A percentile compares a stretch with the other conserved stretches of the same genome.
Evolutionary conservation across 2,888 invertebrate species (phyloP).

Genomic region (Chouioia cunea): DNA sequence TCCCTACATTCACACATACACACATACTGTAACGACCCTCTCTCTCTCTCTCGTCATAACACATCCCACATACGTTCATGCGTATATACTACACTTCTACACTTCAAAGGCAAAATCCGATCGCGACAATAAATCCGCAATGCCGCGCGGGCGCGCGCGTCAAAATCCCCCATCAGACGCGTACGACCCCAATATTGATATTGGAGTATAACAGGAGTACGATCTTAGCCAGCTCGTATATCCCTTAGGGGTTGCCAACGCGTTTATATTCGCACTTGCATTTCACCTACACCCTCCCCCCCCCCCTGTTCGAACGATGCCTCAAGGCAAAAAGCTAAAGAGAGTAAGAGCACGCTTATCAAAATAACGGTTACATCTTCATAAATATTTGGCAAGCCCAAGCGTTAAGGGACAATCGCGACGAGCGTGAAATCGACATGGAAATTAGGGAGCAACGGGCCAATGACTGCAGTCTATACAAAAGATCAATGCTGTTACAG

Average conservation of each 20-base stretch:
- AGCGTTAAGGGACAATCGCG: constrained; percentile 43
- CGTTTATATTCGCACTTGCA: constrained; percentile 67
- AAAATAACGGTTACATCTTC: constrained; percentile 68
- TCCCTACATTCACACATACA: background rate
- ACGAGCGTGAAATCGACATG: constrained; percentile 66
- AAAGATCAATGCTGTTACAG: no score
- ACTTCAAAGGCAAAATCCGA: constrained; percentile 39
- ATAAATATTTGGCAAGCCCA: constrained; percentile 65
- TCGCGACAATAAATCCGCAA: constrained; percentile 40
- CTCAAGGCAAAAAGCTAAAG: constrained; percentile 15
- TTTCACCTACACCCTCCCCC: constrained; percentile 44
- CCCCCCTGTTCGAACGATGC: background rate
- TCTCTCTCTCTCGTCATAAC: constrained; percentile 1
- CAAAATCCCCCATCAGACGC: constrained; percentile 34
- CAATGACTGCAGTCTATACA: no score
- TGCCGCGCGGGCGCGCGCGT: constrained; percentile 1
- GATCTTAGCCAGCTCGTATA: constrained; percentile 54
- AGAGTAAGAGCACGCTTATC: constrained; percentile 59
- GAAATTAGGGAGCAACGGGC: constrained; percentile 55
- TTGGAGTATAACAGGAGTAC: constrained; percentile 61
- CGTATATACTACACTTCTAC: background rate
- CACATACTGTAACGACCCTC: no score
- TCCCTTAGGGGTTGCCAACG: constrained; percentile 52
- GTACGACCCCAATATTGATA: constrained; percentile 60
- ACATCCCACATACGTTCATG: background rate